phyloP scores from a whole-genome alignment of 2,113 vertebrate genomes.

The Platichthys stellatus region DNA sequence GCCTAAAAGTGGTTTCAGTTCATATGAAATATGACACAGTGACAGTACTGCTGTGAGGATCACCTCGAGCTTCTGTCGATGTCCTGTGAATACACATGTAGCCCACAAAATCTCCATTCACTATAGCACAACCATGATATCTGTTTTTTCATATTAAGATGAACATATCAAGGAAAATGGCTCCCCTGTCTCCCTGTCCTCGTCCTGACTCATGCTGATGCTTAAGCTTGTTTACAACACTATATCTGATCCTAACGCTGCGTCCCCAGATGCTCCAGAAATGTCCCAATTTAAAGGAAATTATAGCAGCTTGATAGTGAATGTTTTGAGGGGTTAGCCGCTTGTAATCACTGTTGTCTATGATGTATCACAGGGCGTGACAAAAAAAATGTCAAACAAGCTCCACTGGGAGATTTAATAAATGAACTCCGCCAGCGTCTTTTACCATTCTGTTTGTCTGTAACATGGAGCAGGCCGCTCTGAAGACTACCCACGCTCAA shows the following conservation, averaged over 20 bases:
- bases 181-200: not conserved
- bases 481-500: conserved; percentile 27
- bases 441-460: conserved; percentile 42
- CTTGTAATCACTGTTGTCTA: conserved; percentile 5
- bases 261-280: conserved; percentile 3
- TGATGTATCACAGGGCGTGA: conserved; percentile 13
- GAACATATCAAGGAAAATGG: conserved; percentile 3
- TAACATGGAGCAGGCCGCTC: conserved; percentile 26
- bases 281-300: conserved; percentile 17
- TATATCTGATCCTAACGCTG: not conserved
- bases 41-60: no score
- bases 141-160: not conserved
- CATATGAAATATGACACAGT: no score
- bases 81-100: not conserved
- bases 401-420: conserved; percentile 38
- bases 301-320: conserved; percentile 5
- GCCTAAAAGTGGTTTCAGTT: no score
- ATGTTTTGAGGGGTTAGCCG: conserved; percentile 8
- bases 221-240: conserved; percentile 11
- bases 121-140: not conserved
- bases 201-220: not conserved
- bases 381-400: conserved; percentile 38
- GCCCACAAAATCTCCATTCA: not conserved
- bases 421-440: conserved; percentile 27
- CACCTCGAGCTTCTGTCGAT: not conserved